These are phyloP conservation scores for Lysiphlebus fabarum DNA, from an alignment of 1,140 invertebrate genomes.

Conservation along the genomic window DNA sequence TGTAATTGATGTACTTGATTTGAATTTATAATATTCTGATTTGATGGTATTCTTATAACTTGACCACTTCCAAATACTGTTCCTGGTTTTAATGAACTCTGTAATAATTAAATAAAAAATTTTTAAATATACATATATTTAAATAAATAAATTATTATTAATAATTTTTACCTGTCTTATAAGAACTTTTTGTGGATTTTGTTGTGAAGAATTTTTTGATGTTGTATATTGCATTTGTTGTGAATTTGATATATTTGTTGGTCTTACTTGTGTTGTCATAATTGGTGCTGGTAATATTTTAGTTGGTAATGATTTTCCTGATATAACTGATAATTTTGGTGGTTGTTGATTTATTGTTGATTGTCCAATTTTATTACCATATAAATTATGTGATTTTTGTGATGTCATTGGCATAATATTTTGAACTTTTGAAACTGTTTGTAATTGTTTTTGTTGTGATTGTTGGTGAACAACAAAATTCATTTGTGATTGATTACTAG, in stretches of 20 bases:
- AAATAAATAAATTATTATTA: slow-evolving; percentile 7
- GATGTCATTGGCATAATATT: slow-evolving; percentile 53
- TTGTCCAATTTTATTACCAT: slow-evolving; percentile 52
- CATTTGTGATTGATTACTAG: slow-evolving; percentile 63
- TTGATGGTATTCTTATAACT: slow-evolving; percentile 63
- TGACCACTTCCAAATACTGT: slow-evolving; percentile 54
- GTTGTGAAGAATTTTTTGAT: slow-evolving; percentile 52
- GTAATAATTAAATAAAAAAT: slow-evolving; percentile 24
- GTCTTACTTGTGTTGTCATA: slow-evolving; percentile 47
- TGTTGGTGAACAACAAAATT: too few species aligned
- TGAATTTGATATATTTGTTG: slow-evolving; percentile 38
- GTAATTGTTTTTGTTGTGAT: slow-evolving; percentile 59
- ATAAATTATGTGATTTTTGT: slow-evolving; percentile 54
- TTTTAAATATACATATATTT: slow-evolving; percentile 11
- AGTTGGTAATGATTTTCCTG: slow-evolving; percentile 55
- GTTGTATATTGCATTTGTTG: slow-evolving; percentile 40
- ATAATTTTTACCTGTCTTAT: slow-evolving; percentile 56
- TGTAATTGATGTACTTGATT: slow-evolving; percentile 65
- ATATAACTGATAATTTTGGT: slow-evolving; percentile 49
- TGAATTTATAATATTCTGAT: slow-evolving; percentile 52
- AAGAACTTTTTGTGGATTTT: slow-evolving; percentile 60
- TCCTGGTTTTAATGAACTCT: slow-evolving; percentile 51
- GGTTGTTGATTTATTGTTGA: slow-evolving; percentile 45
- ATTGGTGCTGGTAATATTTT: slow-evolving; percentile 69
- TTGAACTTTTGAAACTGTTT: slow-evolving; percentile 54